Base-by-base conservation (phyloP, 2,888 invertebrate genomes). In the Cheilosia vernalis region DNA sequence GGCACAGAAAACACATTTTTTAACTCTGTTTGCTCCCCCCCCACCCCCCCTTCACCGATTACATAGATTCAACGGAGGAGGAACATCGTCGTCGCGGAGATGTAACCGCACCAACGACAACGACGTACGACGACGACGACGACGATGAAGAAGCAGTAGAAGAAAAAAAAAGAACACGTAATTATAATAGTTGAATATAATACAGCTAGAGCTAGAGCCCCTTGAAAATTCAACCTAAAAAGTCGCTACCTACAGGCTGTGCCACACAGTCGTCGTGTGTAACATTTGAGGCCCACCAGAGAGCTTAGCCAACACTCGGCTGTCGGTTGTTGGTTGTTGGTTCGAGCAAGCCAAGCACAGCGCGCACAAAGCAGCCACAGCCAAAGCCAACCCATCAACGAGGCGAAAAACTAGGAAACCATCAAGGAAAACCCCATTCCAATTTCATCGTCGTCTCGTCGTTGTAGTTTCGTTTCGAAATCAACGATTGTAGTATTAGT, bases 341-440 rank as follows among this genome's bases (percentile, higher is more conserved):
- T 49, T 53, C 27, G 19, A 40, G 44, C 55, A 72, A 82, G 64
- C 76, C 70, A 70, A 67, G 78, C 78, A 63, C 33, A 61, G 61
- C 73, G 27, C 73, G 27, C 27, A 6, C 30, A 30, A 61, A 37
- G 55, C 49, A 37, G 55, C 42, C 60, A 83, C 0, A 2, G 2
- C n/a, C n/a, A n/a, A n/a, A n/a, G 66, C 82, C 70, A 82, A 42
- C 64, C 70, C 64, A 77, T 60, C 78, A 64, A 63, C 78, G 69
- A 70, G 69, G 80, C 84, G 84, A 84, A 80, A 84, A 84, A 80
- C 84, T 84, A 84, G 84, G 84, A 84, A 84, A 84, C 84, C 84
- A 84, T 80, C 84, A 84, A 84, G 84, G 84, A 84, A 84, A 84
- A 84, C 84, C 84, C 84, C 84, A 84, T 84, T 84, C 84, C 84